Base-by-base conservation (phyloP, 2,888 invertebrate genomes). In the Archips crataeganus region DNA sequence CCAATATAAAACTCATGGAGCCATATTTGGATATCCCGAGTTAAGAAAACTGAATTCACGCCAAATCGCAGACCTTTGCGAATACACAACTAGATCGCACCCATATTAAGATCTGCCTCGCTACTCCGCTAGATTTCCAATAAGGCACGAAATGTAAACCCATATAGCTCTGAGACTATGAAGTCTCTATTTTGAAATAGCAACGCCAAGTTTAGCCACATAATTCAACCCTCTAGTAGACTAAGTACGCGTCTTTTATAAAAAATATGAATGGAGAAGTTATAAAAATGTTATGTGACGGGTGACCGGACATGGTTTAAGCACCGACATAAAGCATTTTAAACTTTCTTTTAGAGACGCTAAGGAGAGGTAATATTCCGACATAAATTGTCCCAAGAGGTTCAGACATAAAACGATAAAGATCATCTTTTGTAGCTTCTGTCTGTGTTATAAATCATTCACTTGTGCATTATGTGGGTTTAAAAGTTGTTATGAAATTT, bases 321-420 rank as follows among this genome's bases (percentile, higher is more conserved):
- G 87, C 83, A 84, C 84, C 79, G 78, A 79, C 84, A 85, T 89
- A 88, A 90, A 88, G 82, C 88, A 87, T 90, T 90, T 88, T 88
- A 90, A 90, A 91, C 85, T 90, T 90, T 89, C 85, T 89, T 90
- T 89, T 87, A 88, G 83, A 86, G 88, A 83, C 86, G 84, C 82
- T 80, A 77, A 84, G 84, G 84, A 86, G 83, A 82, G 82, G 85
- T 87, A 85, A 88, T 88, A 87, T 86, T 86, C 83, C 76, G 79
- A 85, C 87, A 88, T 90, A 89, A 91, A 91, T 89, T 86, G 85
- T 85, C 84, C 81, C 81, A 77, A 75, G 82, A 79, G 85, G 81
- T 81, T 86, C 84, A 84, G 83, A 84, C 85, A 87, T 89, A 90
- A 90, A 90, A 85, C 86, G 90, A 91, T 91, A 90, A 90, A 88